These are phyloP conservation scores for Pitta sordida DNA, from an alignment of 2,113 vertebrate species.

Conservation along the genomic window DNA sequence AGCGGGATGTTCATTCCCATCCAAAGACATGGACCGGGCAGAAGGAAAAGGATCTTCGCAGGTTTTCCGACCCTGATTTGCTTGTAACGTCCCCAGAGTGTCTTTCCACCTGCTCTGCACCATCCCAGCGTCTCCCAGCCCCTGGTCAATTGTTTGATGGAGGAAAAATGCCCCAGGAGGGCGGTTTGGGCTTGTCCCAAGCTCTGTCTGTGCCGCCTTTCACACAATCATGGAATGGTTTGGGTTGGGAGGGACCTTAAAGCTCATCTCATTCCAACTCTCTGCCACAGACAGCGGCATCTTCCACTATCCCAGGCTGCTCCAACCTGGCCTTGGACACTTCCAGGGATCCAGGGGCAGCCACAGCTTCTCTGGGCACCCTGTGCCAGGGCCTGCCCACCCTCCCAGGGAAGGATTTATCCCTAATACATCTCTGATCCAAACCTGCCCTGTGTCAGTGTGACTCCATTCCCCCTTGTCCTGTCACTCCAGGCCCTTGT, in stretches of 20 bases:
- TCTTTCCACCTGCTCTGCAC: background rate
- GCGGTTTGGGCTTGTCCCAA: background rate
- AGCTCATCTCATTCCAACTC: background rate
- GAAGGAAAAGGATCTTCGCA: background rate
- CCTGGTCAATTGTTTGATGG: background rate
- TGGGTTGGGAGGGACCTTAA: background rate
- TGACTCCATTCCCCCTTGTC: background rate
- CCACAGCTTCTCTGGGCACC: background rate
- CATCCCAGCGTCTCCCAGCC: fast-evolving
- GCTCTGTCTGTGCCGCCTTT: background rate
- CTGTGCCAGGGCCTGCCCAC: fast-evolving
- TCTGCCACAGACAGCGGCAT: background rate
- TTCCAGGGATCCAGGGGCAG: background rate
- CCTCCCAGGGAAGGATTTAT: background rate
- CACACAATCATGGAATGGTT: background rate
- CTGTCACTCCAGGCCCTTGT: background rate
- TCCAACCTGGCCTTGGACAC: background rate
- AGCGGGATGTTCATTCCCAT: background rate
- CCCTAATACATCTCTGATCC: background rate
- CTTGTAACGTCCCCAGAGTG: background rate
- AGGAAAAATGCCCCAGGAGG: background rate
- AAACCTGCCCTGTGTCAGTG: background rate
- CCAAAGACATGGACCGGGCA: fast-evolving
- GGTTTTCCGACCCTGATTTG: background rate
- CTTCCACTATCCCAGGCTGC: fast-evolving